Evolutionary conservation across 2,113 vertebrate genomes (phyloP).

Genomic region (Pteronura brasiliensis): DNA sequence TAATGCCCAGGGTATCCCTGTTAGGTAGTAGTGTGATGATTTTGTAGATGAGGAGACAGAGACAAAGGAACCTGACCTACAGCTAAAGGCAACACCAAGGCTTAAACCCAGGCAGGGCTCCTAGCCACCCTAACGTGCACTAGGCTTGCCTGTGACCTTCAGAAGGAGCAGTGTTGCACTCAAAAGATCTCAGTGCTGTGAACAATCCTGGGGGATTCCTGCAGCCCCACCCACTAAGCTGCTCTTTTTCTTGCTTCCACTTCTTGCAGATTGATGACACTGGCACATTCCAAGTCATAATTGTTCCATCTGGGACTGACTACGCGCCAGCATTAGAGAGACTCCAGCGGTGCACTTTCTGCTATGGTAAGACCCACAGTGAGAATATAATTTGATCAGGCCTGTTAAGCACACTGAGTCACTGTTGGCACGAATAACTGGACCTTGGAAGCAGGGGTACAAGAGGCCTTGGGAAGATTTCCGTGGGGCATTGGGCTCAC

Average conservation of each 20-base stretch:
- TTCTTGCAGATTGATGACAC: constrained; percentile 75
- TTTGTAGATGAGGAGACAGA: background rate
- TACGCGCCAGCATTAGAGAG: background rate
- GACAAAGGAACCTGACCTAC: background rate
- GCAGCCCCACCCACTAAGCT: background rate
- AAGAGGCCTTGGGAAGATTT: background rate
- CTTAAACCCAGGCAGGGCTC: background rate
- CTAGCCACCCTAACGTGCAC: accelerated
- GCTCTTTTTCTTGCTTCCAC: background rate
- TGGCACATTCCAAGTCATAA: constrained; percentile 73
- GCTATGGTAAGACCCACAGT: constrained; percentile 77
- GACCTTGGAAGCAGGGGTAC: background rate
- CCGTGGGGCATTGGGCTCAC: background rate
- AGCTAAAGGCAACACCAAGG: background rate
- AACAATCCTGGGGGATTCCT: background rate
- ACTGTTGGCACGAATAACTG: background rate
- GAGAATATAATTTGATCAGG: background rate
- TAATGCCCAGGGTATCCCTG: background rate
- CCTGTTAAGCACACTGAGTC: background rate
- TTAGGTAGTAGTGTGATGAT: background rate
- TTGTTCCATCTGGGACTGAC: constrained; percentile 36
- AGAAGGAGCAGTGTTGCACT: background rate
- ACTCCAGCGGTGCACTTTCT: constrained; percentile 78
- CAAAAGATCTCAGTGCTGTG: background rate
- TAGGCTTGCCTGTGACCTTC: background rate